phyloP scores from a whole-genome alignment of 2,113 vertebrate genomes.

The Calonectris borealis region DNA sequence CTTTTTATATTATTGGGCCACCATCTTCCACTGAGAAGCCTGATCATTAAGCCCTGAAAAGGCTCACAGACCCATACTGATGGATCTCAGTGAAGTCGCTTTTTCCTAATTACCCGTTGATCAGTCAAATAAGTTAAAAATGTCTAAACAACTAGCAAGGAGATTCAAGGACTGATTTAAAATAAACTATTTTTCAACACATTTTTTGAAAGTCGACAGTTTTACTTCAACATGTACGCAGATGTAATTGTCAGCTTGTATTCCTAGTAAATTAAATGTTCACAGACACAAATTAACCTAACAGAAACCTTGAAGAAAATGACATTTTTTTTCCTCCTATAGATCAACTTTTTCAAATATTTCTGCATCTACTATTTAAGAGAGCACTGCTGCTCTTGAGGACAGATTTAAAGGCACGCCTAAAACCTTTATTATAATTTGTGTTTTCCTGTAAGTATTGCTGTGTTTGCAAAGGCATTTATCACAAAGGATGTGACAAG shows the following conservation, averaged over 20 bases:
- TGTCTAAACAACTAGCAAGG: background rate
- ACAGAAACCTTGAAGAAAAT: background rate
- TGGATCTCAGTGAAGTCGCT: background rate
- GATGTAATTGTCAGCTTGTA: background rate
- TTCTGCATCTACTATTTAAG: background rate
- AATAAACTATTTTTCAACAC: background rate
- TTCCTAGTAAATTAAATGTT: background rate
- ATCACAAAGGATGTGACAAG: background rate
- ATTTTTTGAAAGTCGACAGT: background rate
- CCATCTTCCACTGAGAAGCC: background rate
- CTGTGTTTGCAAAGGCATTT: background rate
- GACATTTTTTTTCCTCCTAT: background rate
- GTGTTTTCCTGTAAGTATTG: background rate
- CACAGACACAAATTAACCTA: background rate
- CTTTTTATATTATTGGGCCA: background rate
- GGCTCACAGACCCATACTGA: background rate
- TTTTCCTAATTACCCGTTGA: background rate
- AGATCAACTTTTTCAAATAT: background rate
- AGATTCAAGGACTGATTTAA: background rate
- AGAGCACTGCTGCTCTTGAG: background rate
- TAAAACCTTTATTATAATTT: background rate
- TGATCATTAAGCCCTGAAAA: background rate
- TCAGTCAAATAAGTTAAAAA: background rate
- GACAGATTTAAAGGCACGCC: background rate
- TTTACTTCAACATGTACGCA: background rate